Percentiles rank a stretch among this genome's conserved stretches.
These are phyloP conservation scores for Lysandra coridon DNA, from an alignment of 2,888 invertebrate genomes.

Conservation along the genomic window DNA sequence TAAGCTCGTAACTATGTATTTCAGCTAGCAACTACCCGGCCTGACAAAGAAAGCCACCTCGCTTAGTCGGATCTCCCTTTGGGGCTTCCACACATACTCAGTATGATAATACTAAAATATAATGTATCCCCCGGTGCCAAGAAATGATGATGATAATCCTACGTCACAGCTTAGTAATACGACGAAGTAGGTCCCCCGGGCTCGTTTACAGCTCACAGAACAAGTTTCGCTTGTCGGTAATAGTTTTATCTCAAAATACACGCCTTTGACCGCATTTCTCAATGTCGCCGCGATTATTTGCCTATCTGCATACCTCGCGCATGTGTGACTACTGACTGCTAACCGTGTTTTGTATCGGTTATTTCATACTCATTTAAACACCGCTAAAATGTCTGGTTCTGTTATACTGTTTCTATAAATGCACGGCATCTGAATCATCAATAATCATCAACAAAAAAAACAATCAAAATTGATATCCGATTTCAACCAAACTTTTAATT, in stretches of 20 bases:
- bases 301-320: constrained; percentile 1
- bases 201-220: neutral
- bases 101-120: neutral
- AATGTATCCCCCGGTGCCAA: neutral
- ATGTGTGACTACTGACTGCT: neutral
- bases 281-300: constrained; percentile 32
- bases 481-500: too few relatives aligned
- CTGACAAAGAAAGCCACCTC: neutral
- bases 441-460: too few relatives aligned
- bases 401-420: too few relatives aligned
- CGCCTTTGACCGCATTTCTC: constrained; percentile 39
- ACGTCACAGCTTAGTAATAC: neutral
- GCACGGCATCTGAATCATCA: too few relatives aligned
- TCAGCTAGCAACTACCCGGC: neutral
- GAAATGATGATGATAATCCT: neutral
- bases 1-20: neutral
- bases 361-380: neutral
- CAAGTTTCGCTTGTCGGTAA: constrained; percentile 29
- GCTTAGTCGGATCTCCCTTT: neutral
- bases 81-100: neutral
- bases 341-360: neutral
- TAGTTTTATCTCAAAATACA: constrained; percentile 34
- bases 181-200: neutral
- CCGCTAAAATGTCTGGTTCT: neutral
- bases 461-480: too few relatives aligned